Base-by-base conservation (phyloP, 2,888 invertebrate genomes). In the Morpho helenor region DNA sequence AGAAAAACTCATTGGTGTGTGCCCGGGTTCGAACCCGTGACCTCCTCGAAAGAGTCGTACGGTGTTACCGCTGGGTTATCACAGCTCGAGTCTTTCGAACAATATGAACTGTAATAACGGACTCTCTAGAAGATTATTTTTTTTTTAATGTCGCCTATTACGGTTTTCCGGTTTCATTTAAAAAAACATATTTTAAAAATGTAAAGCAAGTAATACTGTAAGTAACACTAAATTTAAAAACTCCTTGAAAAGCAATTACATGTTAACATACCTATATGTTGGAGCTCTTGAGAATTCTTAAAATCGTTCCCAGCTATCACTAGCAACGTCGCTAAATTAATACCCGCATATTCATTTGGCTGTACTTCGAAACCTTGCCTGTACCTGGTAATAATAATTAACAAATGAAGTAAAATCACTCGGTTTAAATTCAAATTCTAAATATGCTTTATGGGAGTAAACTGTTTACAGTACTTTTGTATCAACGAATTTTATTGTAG, bases 311-410 rank as follows among this genome's bases (percentile, higher is more conserved):
- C 99, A 67, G 96, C 97, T 71, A 99, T 98, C 57, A 99, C 98
- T 60, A 99, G 91, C 46, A 99, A 91, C 1, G 99, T 99, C 44
- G 99, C 99, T 73, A 99, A 92, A 91, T 99, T 99, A 64, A 99
- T 99, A 57, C 99, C 99, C 39, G 99, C 99, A 89, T 99, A 99
- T 90, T 99, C 99, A 82, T 99, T 98, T 1, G 99, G 99, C 80
- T 99, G 99, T 50, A 98, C 96, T 84, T 99, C 98, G 81, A 99
- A 99, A 52, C 98, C 98, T 85, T 97, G 97, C 70, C 98, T 93
- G 80, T 99, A 99, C 91, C 91, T 91, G 63, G 49, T 47, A 52
- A 46, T 1, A 40, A 9, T 48, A 43, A 51, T 39, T 42, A 22
- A 7, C 3, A 7, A 41, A 42, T 16, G 7, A 45, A 43, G 9